These are phyloP conservation scores for Yponomeuta cagnagella DNA, from an alignment of 2,888 invertebrate species.

Conservation along the genomic window DNA sequence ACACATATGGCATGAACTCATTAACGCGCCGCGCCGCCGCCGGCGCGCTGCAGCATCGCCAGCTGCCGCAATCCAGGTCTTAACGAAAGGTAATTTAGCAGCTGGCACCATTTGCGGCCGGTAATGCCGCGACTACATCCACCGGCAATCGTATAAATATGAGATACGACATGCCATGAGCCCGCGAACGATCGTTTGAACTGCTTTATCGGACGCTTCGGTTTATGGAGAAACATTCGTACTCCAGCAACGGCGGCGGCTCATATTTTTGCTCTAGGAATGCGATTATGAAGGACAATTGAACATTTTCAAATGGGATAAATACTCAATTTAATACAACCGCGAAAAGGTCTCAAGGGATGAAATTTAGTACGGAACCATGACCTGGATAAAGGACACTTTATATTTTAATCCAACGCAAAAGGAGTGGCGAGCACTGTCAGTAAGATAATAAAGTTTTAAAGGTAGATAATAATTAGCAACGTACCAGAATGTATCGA, in stretches of 20 bases:
- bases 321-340: too few relatives aligned
- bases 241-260: background rate
- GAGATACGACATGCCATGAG: constrained; percentile 26
- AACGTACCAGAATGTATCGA: too few relatives aligned
- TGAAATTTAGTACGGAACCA: too few relatives aligned
- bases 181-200: constrained; percentile 6
- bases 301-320: too few relatives aligned
- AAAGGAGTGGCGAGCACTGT: too few relatives aligned
- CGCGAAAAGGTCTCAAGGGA: too few relatives aligned
- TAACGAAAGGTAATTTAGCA: constrained; percentile 59
- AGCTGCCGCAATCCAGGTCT: constrained; percentile 55
- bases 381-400: too few relatives aligned
- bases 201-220: constrained; percentile 13
- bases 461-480: too few relatives aligned
- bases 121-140: constrained; percentile 17
- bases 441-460: too few relatives aligned
- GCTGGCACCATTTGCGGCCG: constrained; percentile 42
- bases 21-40: constrained; percentile 37
- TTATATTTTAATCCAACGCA: too few relatives aligned
- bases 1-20: constrained; percentile 52
- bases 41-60: constrained; percentile 21
- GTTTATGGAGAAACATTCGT: background rate
- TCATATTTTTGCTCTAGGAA: too few relatives aligned
- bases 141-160: constrained; percentile 22
- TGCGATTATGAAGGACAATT: too few relatives aligned